These are phyloP conservation scores for Orcinus orca DNA, from an alignment of 2,113 vertebrate species.

Conservation along the genomic window DNA sequence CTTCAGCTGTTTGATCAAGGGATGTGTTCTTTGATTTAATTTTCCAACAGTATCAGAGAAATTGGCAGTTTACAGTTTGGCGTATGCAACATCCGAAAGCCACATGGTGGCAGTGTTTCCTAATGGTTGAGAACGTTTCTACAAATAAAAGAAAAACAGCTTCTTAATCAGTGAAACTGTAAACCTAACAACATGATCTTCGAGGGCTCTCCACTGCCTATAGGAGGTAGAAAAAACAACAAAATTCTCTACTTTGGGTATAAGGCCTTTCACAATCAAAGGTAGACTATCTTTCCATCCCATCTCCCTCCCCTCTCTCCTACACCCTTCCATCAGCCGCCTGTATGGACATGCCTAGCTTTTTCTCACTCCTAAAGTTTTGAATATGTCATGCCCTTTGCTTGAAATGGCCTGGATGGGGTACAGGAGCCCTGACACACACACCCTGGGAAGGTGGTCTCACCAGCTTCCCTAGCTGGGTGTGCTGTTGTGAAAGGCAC, in stretches of 20 bases:
- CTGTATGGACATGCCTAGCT: neutral
- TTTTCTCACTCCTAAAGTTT: neutral
- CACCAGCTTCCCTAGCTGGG: neutral
- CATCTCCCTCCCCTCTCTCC: neutral
- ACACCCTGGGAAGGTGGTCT: neutral
- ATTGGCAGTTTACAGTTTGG: neutral
- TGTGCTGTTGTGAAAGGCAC: neutral
- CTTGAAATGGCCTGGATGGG: neutral
- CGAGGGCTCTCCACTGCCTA: neutral
- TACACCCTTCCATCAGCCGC: neutral
- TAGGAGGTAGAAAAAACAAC: too few species aligned
- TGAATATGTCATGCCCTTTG: neutral
- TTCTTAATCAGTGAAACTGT: neutral
- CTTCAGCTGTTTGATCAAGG: neutral
- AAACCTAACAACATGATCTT: neutral
- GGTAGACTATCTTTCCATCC: neutral
- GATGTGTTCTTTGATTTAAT: neutral
- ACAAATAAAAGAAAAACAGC: neutral
- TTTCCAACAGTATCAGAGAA: neutral
- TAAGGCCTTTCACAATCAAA: neutral
- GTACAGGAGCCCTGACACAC: neutral
- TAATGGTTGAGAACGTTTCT: neutral
- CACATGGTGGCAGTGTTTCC: slow-evolving; percentile 73
- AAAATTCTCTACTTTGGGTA: neutral
- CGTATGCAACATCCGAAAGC: neutral